These are phyloP conservation scores for Parazoanthus atlanticus DNA, from an alignment of 92 coral and sea anemone species.

Conservation along the genomic window DNA sequence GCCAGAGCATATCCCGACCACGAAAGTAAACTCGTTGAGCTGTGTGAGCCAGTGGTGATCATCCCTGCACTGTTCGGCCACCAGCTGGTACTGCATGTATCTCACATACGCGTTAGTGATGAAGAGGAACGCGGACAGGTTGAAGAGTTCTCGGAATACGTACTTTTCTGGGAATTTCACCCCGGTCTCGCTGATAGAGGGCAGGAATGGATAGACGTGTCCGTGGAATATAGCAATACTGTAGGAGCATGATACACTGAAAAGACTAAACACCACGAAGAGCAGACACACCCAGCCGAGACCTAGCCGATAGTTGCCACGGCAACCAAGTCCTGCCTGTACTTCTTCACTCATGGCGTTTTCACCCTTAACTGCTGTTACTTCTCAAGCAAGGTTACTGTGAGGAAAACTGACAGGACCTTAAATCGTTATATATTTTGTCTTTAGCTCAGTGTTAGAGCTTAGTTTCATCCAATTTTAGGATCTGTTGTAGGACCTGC, in stretches of 20 bases:
- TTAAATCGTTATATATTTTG: background rate
- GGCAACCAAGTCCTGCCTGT: constrained; percentile 6
- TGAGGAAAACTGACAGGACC: background rate
- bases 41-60: constrained; percentile 61
- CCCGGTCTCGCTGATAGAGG: constrained; percentile 86
- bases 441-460: background rate
- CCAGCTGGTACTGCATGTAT: constrained; percentile 77
- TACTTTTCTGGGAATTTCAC: constrained; percentile 80
- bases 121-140: constrained; percentile 75
- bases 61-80: constrained; percentile 75
- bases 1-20: constrained; percentile 75
- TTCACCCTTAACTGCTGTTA: background rate
- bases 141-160: constrained; percentile 74
- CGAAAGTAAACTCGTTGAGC: constrained; percentile 71
- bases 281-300: constrained; percentile 82
- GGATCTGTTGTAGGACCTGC: background rate
- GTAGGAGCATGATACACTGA: constrained; percentile 68
- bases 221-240: constrained; percentile 73
- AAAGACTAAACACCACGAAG: constrained; percentile 55
- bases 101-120: constrained; percentile 78
- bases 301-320: constrained; percentile 50
- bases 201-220: constrained; percentile 80
- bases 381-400: background rate
- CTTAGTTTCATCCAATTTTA: background rate
- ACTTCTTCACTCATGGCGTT: constrained; percentile 9